Conservation (phyloP, 2,113 vertebrate species). For the Perognathus longimembris region DNA sequence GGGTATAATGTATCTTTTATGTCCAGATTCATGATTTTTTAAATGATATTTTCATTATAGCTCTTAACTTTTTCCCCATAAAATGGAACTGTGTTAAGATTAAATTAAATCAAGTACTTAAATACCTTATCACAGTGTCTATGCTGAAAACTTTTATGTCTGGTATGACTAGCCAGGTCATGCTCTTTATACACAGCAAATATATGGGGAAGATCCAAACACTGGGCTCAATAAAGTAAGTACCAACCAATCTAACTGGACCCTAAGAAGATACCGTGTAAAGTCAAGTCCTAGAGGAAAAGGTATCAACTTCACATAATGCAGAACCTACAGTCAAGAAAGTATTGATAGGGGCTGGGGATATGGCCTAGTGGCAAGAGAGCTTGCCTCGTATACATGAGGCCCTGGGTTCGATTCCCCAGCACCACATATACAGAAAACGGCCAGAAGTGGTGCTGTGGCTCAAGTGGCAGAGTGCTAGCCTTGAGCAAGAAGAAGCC, state of each 20-base stretch:
- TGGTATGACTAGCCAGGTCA: not conserved
- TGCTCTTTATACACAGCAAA: not conserved
- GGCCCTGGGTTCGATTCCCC: no score
- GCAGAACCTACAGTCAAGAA: not conserved
- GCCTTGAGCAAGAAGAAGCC: no score
- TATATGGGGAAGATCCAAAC: not conserved
- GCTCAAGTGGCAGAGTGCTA: no score
- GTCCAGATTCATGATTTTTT: not conserved
- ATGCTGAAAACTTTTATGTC: not conserved
- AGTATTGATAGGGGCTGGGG: not conserved
- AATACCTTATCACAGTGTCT: not conserved
- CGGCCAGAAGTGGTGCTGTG: no score
- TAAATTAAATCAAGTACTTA: constrained; percentile 14
- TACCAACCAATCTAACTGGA: not conserved
- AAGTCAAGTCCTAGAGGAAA: not conserved
- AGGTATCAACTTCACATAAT: not conserved
- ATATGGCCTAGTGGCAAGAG: no score
- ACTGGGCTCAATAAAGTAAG: not conserved
- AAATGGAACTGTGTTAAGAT: not conserved
- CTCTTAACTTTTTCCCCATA: constrained; percentile 28
- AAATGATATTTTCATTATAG: constrained; percentile 10
- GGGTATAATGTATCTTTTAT: not conserved
- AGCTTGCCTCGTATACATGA: no score
- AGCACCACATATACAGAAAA: no score
- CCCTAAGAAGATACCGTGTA: not conserved